Conservation (phyloP, 2,888 invertebrate genomes). For the Bellardia pandia region DNA sequence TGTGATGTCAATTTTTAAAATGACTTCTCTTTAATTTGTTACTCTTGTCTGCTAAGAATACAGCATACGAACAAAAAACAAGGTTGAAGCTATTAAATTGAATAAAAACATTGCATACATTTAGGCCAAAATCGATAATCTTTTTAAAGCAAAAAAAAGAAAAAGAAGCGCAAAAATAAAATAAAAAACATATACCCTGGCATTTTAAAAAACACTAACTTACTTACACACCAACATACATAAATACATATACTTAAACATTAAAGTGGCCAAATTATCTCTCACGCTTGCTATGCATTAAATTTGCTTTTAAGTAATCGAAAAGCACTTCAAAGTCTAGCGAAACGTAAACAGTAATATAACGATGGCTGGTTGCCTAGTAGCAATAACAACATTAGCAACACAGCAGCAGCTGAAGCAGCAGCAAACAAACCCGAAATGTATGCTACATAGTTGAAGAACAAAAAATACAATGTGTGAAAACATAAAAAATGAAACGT, state of each 20-base stretch:
- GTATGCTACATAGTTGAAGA: conserved; percentile 60
- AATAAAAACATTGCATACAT: conserved; percentile 51
- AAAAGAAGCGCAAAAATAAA: conserved; percentile 10
- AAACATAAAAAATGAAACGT: conserved; percentile 20
- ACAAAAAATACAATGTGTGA: conserved; percentile 39
- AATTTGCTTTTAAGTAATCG: conserved; percentile 82
- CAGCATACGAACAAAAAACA: background rate
- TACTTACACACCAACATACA: background rate
- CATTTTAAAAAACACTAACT: conserved; percentile 26
- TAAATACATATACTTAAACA: conserved; percentile 32
- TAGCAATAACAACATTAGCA: conserved; percentile 28
- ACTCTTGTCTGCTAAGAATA: background rate
- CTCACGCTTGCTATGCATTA: conserved; percentile 71
- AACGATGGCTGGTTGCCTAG: conserved; percentile 47
- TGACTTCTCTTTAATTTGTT: background rate
- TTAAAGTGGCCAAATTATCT: conserved; percentile 71
- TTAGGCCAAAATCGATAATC: conserved; percentile 58
- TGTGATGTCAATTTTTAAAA: conserved; percentile 12
- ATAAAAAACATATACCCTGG: background rate
- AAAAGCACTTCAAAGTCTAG: conserved; percentile 78
- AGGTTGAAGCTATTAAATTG: background rate
- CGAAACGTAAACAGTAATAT: conserved; percentile 69
- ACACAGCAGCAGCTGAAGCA: conserved; percentile 9
- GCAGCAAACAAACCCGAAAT: conserved; percentile 42
- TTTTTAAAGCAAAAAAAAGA: conserved; percentile 22